Base-by-base conservation (phyloP, 1,140 invertebrate species). In the Vanessa atalanta region DNA sequence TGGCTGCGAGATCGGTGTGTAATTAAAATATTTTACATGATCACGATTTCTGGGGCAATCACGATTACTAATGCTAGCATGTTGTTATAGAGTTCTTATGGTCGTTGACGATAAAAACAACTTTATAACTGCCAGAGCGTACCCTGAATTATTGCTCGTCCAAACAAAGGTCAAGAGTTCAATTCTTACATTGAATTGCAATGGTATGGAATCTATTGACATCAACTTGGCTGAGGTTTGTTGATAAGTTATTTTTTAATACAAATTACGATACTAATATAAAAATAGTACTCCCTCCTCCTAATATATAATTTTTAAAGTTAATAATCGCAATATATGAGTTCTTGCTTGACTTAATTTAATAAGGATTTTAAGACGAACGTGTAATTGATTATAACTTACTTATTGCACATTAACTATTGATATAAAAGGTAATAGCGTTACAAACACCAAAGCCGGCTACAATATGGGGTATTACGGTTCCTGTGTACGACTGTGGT, bases 401-500 rank as follows among this genome's bases (percentile, higher is more conserved):
- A 31, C 55, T 53, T 72, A 47, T 9, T 71, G 20, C 0, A 20
- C 16, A 3, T 15, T 20, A 47, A 61, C 43, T 71, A 63, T 72
- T 37, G 61, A 67, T 76, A 65, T 84, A 78, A 70, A 55, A 92
- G 90, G 77, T 92, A 11, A 73, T 84, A 9, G 81, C 80, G 43
- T 47, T 79, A 43, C 77, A 87, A 70, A 78, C 72, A 60, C 77
- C 79, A 14, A 81, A 82, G 55, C 78, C 73, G 8, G 87, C 89
- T 6, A 70, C 53, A 12, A 88, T 92, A 1, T 92, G 90, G 90
- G 79, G 83, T 23, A 87, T 91, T 73, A 76, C 88, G 3, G 94
- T 95, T 2, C 85, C 93, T 0, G 93, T 94, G 0, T 93, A 94
- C 55, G 95, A 95, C 77, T 96, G 95, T 75, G 95, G 95, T 6